Conservation (phyloP, 2,113 vertebrate genomes). For the Crotalus helleri region DNA sequence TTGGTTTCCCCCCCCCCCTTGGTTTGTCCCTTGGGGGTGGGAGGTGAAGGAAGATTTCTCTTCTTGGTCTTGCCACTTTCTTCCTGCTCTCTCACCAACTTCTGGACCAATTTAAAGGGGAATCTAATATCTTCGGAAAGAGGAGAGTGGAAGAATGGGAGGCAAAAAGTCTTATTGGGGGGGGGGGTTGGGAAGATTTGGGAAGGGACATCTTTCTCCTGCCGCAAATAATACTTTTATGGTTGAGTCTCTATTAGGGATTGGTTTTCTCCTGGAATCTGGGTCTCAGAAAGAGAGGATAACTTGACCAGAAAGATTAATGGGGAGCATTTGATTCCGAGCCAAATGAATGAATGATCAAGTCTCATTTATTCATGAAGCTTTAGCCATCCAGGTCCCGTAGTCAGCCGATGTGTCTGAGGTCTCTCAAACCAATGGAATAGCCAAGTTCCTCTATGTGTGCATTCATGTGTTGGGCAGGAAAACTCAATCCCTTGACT, state of each 20-base stretch:
- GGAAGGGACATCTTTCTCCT: neutral
- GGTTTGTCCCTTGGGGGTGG: neutral
- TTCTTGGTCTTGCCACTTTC: neutral
- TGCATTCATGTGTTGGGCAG: neutral
- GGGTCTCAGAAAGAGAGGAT: neutral
- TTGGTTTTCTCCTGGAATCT: neutral
- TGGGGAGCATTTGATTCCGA: neutral
- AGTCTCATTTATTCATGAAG: neutral
- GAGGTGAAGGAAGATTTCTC: constrained; percentile 18
- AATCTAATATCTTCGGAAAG: constrained; percentile 21
- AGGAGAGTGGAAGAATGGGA: neutral
- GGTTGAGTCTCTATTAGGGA: neutral
- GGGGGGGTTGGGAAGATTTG: neutral
- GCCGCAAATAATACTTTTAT: neutral
- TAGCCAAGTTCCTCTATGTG: neutral
- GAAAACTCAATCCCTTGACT: neutral
- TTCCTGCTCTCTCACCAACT: constrained; percentile 43
- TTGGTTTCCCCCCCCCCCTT: too few species aligned
- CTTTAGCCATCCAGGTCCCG: neutral
- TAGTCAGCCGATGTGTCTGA: neutral
- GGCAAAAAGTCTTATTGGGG: neutral
- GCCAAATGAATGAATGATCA: neutral
- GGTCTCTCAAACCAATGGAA: neutral
- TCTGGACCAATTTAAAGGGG: constrained; percentile 35
- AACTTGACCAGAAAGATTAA: neutral